Conservation (phyloP, 2,888 invertebrate genomes). For the Tinea semifulvella region DNA sequence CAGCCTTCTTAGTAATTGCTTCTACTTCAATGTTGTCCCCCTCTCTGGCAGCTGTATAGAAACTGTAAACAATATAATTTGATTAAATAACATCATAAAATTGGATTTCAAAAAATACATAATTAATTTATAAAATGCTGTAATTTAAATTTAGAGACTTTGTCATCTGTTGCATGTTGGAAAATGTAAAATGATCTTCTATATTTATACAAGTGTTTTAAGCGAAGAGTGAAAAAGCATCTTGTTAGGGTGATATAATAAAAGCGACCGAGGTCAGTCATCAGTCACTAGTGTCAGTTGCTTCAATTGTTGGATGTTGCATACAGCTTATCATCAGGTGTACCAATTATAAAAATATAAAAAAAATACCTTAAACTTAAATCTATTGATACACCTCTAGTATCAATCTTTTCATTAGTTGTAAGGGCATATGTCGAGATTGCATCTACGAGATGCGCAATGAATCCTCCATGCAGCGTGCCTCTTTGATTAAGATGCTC, state of each 20-base stretch:
- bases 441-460: constrained; percentile 75
- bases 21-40: constrained; percentile 84
- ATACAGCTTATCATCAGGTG: neutral
- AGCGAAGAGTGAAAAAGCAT: too few species aligned
- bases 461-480: constrained; percentile 86
- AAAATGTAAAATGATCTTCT: too few species aligned
- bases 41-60: constrained; percentile 75
- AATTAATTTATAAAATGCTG: too few species aligned
- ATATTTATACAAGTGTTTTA: too few species aligned
- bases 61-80: constrained; percentile 77
- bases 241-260: too few species aligned
- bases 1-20: constrained; percentile 78
- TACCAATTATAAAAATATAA: neutral
- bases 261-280: too few species aligned
- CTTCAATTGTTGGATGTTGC: too few species aligned
- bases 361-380: constrained; percentile 76
- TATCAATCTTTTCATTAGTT: constrained; percentile 67
- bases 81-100: too few species aligned
- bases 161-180: too few species aligned
- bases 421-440: constrained; percentile 83
- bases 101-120: too few species aligned
- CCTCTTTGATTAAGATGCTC: constrained; percentile 80
- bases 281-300: too few species aligned
- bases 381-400: constrained; percentile 84
- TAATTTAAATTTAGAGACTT: too few species aligned